phyloP scores from a whole-genome alignment of 1,140 invertebrate genomes.

The Pseudomyrmex cubaensis region DNA sequence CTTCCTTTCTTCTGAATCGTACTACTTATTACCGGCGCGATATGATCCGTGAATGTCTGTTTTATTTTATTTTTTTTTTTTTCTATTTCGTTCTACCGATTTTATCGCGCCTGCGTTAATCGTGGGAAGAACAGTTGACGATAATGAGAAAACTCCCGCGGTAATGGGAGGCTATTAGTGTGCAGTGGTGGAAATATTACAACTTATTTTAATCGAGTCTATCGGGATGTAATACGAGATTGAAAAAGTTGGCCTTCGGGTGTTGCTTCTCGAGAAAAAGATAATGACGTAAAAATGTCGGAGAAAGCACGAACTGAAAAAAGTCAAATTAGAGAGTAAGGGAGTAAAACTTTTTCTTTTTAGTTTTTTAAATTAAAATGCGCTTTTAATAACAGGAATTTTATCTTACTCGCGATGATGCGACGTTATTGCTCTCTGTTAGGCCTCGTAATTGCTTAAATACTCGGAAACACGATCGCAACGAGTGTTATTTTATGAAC shows the following conservation, averaged over 20 bases:
- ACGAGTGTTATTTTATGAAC: conserved; percentile 4
- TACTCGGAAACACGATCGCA: neutral
- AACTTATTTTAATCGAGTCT: conserved; percentile 5
- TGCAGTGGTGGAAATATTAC: neutral
- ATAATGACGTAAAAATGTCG: neutral
- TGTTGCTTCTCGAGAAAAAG: neutral
- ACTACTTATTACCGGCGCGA: conserved; percentile 34
- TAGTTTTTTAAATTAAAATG: too few species aligned
- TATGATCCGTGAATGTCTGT: neutral
- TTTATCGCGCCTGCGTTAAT: neutral
- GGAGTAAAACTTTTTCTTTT: neutral
- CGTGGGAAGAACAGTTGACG: neutral
- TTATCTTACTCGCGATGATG: neutral
- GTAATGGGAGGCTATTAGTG: conserved; percentile 3
- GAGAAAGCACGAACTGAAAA: neutral
- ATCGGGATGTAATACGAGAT: conserved; percentile 1
- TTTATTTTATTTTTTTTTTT: neutral
- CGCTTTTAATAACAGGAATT: neutral
- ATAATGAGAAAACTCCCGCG: neutral
- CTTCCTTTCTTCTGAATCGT: neutral
- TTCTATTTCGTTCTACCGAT: too few species aligned
- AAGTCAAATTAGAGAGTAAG: neutral
- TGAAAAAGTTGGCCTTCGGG: conserved; percentile 4
- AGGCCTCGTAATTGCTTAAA: neutral
- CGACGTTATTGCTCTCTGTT: conserved; percentile 2